Evolutionary conservation across 37 sponge, comb jelly and placozoan genomes (phyloP).

Genomic region (Bolinopsis microptera): DNA sequence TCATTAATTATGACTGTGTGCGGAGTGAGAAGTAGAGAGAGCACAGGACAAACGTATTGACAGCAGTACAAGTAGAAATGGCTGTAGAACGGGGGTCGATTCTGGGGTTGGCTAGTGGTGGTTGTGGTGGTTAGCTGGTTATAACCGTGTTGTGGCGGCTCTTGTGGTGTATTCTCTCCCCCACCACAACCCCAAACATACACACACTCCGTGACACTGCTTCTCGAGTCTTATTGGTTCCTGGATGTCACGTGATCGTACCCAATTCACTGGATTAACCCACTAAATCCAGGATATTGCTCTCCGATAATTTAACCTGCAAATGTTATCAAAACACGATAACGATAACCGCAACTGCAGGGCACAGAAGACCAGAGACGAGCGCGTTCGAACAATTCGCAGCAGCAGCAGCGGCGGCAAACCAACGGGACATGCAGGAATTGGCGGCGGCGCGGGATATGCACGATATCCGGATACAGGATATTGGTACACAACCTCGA

Average conservation of each 20-base stretch:
- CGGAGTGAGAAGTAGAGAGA: background rate
- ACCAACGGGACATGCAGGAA: background rate
- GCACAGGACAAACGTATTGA: background rate
- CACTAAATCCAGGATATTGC: background rate
- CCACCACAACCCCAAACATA: background rate
- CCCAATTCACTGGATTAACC: background rate
- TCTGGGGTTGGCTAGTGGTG: background rate
- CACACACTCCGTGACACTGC: background rate
- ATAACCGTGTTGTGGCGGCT: background rate
- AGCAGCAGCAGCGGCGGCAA: background rate
- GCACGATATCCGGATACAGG: background rate
- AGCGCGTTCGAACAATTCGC: conserved; percentile 44
- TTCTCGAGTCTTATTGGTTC: background rate
- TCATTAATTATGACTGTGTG: background rate
- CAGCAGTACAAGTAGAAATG: background rate
- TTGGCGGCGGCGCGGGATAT: background rate
- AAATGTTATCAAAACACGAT: background rate
- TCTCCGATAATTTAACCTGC: background rate
- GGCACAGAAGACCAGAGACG: conserved; percentile 20
- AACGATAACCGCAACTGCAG: background rate
- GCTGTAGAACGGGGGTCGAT: background rate
- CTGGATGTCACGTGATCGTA: background rate
- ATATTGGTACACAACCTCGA: background rate
- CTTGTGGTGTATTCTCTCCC: background rate
- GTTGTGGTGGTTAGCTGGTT: background rate